These are phyloP conservation scores for Vidua macroura DNA, from an alignment of 2,113 vertebrate species.

Conservation along the genomic window DNA sequence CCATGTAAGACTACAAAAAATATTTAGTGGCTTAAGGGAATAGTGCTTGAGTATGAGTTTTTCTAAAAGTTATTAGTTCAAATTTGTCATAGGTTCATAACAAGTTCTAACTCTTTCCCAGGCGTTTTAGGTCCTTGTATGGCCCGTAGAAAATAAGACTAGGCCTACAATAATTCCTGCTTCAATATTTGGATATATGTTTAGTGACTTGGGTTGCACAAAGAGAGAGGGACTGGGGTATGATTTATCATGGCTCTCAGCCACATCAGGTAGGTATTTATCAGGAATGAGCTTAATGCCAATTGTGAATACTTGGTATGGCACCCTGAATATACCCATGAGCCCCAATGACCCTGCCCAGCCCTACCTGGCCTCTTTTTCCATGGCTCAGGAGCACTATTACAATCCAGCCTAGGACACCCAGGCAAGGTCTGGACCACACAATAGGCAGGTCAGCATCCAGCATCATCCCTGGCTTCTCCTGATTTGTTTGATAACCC, in stretches of 20 bases:
- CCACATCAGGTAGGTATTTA: background rate
- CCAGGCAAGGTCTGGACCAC: background rate
- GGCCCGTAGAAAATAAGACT: background rate
- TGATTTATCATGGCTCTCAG: background rate
- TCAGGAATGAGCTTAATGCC: background rate
- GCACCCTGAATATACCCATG: background rate
- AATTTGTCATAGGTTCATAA: background rate
- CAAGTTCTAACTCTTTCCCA: background rate
- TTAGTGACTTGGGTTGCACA: background rate
- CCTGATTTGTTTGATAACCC: background rate
- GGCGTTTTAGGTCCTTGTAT: background rate
- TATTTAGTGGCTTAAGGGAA: background rate
- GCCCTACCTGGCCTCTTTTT: background rate
- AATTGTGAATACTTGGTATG: background rate
- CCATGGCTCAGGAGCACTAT: background rate
- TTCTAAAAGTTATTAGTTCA: background rate
- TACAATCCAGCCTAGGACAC: background rate
- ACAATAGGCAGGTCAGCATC: rapidly evolving
- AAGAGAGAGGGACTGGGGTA: background rate
- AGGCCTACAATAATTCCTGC: background rate
- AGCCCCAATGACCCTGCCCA: rapidly evolving
- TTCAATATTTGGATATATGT: background rate
- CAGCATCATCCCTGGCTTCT: background rate
- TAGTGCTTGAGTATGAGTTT: background rate
- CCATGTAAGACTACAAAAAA: background rate